phyloP scores from a whole-genome alignment of 2,888 invertebrate species.

The Drosophila fungiperda region DNA sequence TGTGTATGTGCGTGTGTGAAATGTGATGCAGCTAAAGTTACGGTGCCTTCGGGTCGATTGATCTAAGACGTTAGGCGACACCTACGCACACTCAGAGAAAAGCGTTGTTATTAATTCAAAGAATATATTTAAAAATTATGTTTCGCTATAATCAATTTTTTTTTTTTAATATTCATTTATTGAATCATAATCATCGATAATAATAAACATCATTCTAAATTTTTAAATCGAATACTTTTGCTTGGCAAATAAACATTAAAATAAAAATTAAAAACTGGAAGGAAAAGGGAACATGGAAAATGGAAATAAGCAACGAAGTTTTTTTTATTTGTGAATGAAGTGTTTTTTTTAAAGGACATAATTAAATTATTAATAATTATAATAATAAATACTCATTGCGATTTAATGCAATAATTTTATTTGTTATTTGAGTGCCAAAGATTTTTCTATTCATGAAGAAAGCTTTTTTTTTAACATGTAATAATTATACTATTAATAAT shows the following conservation, averaged over 20 bases:
- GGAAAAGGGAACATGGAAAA: neutral
- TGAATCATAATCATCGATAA: too few species aligned
- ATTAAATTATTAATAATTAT: too few species aligned
- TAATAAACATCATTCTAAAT: neutral
- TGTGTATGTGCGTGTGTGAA: slow-evolving; percentile 23
- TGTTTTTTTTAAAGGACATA: too few species aligned
- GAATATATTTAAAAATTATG: neutral
- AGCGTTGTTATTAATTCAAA: neutral
- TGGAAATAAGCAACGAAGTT: too few species aligned
- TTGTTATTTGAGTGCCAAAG: too few species aligned
- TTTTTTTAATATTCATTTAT: neutral
- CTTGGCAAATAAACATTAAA: neutral
- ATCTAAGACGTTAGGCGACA: slow-evolving; percentile 18
- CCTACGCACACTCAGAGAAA: neutral
- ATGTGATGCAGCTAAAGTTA: slow-evolving; percentile 41
- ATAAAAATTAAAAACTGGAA: neutral
- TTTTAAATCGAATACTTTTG: neutral
- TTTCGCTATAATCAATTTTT: neutral
- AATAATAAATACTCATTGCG: too few species aligned
- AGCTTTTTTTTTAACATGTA: neutral
- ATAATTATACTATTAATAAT: neutral
- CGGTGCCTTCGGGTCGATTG: slow-evolving; percentile 30
- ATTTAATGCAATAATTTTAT: too few species aligned
- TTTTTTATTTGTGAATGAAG: too few species aligned
- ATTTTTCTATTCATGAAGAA: too few species aligned